Evolutionary conservation across 2,888 invertebrate genomes (phyloP), one percentile per base, ranked within the genome.

Genomic region (Drosophila ustulata): DNA sequence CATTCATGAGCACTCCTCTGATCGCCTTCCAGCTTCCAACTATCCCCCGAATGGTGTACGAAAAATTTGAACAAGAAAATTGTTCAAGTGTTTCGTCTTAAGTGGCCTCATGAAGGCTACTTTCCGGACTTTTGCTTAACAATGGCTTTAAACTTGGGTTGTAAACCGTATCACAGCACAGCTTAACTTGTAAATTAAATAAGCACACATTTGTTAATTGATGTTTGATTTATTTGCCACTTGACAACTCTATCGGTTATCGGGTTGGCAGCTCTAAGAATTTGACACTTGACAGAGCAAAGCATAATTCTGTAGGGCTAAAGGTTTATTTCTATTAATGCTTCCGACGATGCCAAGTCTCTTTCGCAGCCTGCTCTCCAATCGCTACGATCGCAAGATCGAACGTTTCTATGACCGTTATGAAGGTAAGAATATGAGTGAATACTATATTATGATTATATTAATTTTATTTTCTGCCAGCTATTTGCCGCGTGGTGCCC

Each of bases 1-100:
- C 86, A 85, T 82, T n/a, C 37, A 37, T 37, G n/a, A 37, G 37
- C n/a, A n/a, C 37, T 85, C 88, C 11, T 85, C 88, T 6, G 39
- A 71, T 66, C 37, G 46, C 46, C 47, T 37, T 1, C 18, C 18
- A 18, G 18, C 18, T 11, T 34, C 56, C 56, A 39, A 26, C 52
- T 52, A 34, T 58, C n/a, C 45, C 8, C 18, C n/a, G 32, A 57
- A 63, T 50, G 52, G 66, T 62, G 62, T 51, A 50, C 66, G 18
- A 70, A 70, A 85, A 85, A 79, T 86, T 76, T 86, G 59, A 74
- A 86, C 83, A 86, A 67, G 87, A 82, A 88, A 82, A 77, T 88
- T 82, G 71, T 73, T 83, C 51, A 73, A 86, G 87, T 88, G 72
- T 59, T 77, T 65, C 68, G 46, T 71, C 83, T 82, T 82, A 70